phyloP scores from a whole-genome alignment of 2,888 invertebrate genomes.

The Dasysyrphus tricinctus region DNA sequence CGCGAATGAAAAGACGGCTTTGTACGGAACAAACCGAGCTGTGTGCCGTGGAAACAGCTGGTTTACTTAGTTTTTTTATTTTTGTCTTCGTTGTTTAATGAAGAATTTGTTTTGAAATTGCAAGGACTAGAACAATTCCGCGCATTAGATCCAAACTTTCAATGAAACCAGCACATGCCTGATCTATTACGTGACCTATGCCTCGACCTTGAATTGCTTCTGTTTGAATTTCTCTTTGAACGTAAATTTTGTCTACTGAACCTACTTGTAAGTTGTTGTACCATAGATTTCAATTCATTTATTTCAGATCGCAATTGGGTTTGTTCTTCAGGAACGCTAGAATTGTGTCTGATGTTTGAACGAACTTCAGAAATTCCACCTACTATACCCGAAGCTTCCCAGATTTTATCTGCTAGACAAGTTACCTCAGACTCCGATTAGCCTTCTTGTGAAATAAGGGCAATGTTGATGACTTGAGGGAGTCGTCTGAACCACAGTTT shows the following conservation, averaged over 20 bases:
- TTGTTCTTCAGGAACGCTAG: not conserved
- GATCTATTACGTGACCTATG: slow-evolving; percentile 22
- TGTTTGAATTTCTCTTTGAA: slow-evolving; percentile 1
- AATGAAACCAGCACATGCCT: slow-evolving; percentile 33
- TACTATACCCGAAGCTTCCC: slow-evolving; percentile 15
- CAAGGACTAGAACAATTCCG: slow-evolving; percentile 19
- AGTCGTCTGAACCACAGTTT: slow-evolving; percentile 24
- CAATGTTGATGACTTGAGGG: slow-evolving; percentile 37
- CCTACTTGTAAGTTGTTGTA: slow-evolving; percentile 11
- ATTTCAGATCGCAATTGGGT: slow-evolving; percentile 6
- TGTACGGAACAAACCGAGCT: slow-evolving; percentile 15
- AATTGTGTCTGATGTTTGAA: not conserved
- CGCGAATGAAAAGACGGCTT: too few species aligned
- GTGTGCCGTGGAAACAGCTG: slow-evolving; percentile 21
- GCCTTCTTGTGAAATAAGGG: slow-evolving; percentile 30
- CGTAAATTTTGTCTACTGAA: slow-evolving; percentile 4
- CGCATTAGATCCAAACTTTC: slow-evolving; percentile 18
- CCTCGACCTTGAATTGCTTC: not conserved
- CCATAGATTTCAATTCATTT: slow-evolving; percentile 6
- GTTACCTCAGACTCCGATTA: slow-evolving; percentile 15
- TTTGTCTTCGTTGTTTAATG: not conserved
- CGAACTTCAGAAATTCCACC: slow-evolving; percentile 7
- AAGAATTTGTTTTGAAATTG: not conserved
- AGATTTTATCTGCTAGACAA: slow-evolving; percentile 34
- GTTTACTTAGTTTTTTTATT: slow-evolving; percentile 31